These are phyloP conservation scores for Garrulus glandarius DNA, from an alignment of 2,797 vertebrate species.

Conservation along the genomic window DNA sequence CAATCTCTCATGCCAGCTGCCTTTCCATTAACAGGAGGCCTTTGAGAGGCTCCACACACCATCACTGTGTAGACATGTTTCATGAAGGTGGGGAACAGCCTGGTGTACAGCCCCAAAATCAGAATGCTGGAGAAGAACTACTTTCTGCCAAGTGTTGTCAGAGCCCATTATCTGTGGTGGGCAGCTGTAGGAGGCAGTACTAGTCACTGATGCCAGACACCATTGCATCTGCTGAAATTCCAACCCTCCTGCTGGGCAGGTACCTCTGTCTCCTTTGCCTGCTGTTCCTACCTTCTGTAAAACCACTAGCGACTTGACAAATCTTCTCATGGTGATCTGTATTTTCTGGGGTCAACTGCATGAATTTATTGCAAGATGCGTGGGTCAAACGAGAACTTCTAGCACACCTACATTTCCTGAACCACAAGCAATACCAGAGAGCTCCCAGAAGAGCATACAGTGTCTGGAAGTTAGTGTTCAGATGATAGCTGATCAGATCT, in stretches of 20 bases:
- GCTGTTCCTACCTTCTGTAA: background rate
- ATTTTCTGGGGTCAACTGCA: background rate
- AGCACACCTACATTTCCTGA: background rate
- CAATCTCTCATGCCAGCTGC: background rate
- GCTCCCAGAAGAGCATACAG: background rate
- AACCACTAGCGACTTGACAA: background rate
- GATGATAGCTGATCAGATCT: background rate
- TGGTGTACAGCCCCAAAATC: background rate
- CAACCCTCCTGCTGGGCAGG: background rate
- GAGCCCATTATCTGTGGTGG: background rate
- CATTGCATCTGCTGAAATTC: background rate
- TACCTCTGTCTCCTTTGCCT: background rate
- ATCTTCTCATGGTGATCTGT: background rate
- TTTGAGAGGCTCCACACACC: background rate
- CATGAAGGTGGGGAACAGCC: background rate
- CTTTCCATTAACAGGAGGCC: background rate
- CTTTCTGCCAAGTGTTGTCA: fast-evolving
- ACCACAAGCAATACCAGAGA: background rate
- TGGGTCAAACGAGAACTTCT: background rate
- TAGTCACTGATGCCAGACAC: background rate
- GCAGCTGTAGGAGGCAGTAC: background rate
- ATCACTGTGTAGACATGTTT: background rate
- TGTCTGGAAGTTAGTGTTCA: background rate
- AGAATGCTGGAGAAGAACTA: background rate
- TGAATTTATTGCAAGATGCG: background rate